Evolutionary conservation across 2,888 invertebrate genomes (phyloP), one percentile per base, ranked within the genome.

Genomic region (Neoaliturus tenellus): DNA sequence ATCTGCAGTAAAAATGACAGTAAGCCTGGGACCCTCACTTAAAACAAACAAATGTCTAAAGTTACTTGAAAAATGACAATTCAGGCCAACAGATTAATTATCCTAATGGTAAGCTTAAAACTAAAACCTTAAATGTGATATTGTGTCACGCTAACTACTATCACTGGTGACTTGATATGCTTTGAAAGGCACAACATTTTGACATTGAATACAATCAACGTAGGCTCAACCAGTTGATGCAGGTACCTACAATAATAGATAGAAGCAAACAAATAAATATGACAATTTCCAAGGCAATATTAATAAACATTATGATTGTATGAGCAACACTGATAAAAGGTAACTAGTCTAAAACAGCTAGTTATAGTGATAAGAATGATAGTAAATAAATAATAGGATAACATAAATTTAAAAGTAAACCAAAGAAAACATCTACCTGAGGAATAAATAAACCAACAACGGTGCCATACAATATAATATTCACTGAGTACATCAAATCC

Each of bases 151-250:
- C 20, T 28, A 39, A 10, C 69, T 39, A 69, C 69, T 69, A 69
- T 69, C 69, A 69, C 69, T 33, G 69, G 69, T 33, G 33, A 69
- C 69, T 69, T 39, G 39, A 69, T 39, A 39, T 69, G 69, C n/a
- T 35, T 69, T 23, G 8, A 69, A 69, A 69, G 69, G 69, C 69
- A 69, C 69, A 69, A 69, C 69, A 69, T 69, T 69, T 69, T 69
- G 69, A 69, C 39, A 17, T 35, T 69, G n/a, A 69, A 10, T 69
- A 20, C 39, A n/a, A 69, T 35, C 20, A 69, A 4, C 5, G 23
- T 69, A 31, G 33, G 39, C 17, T 31, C n/a, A 10, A 51, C n/a
- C 8, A 51, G n/a, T n/a, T n/a, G 28, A 28, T 23, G 62, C 14
- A 12, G 31, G 62, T 12, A 28, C 17, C 62, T 62, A 62, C 62